phyloP scores from a whole-genome alignment of 2,113 vertebrate genomes.

The Neolamprologus kungweensis region DNA sequence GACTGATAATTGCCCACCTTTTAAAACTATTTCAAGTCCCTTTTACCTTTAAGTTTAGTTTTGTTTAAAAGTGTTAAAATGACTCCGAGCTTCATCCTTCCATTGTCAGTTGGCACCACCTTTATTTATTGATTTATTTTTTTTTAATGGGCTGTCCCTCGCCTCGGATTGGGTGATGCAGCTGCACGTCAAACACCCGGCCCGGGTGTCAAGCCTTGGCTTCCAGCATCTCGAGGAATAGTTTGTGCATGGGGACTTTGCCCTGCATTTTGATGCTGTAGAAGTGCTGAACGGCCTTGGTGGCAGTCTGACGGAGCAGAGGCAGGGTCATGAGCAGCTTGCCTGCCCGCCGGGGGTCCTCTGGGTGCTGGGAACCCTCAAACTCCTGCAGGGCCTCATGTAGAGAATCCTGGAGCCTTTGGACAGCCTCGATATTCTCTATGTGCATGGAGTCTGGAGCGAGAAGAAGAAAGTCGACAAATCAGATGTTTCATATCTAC shows the following conservation, averaged over 20 bases:
- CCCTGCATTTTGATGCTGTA: conserved; percentile 90
- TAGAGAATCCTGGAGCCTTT: conserved; percentile 93
- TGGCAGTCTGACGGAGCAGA: conserved; percentile 86
- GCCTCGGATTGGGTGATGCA: conserved; percentile 27
- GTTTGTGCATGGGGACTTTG: conserved; percentile 96
- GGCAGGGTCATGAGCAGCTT: conserved; percentile 93
- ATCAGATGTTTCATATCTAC: not conserved
- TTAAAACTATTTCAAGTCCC: conserved; percentile 36
- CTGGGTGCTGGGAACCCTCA: conserved; percentile 80
- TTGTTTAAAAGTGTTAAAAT: conserved; percentile 44
- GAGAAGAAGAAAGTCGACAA: accelerated
- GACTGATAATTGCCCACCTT: conserved; percentile 30
- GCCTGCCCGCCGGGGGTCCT: conserved; percentile 86
- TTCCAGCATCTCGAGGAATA: conserved; percentile 94
- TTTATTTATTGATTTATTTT: not conserved
- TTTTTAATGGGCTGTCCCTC: conserved; percentile 17
- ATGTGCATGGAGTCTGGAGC: conserved; percentile 92
- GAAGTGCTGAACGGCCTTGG: conserved; percentile 89
- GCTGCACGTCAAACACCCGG: conserved; percentile 36
- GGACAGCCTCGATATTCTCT: conserved; percentile 89
- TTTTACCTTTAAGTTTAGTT: not conserved
- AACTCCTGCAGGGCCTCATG: conserved; percentile 96
- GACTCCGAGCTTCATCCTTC: conserved; percentile 18
- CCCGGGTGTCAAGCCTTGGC: conserved; percentile 82
- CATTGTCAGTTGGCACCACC: conserved; percentile 30